Percentiles rank a stretch among this genome's conserved stretches.
phyloP scores from a whole-genome alignment of 30 jellyfish, hydroid and myxozoan genomes.

The Cassiopea andromeda region DNA sequence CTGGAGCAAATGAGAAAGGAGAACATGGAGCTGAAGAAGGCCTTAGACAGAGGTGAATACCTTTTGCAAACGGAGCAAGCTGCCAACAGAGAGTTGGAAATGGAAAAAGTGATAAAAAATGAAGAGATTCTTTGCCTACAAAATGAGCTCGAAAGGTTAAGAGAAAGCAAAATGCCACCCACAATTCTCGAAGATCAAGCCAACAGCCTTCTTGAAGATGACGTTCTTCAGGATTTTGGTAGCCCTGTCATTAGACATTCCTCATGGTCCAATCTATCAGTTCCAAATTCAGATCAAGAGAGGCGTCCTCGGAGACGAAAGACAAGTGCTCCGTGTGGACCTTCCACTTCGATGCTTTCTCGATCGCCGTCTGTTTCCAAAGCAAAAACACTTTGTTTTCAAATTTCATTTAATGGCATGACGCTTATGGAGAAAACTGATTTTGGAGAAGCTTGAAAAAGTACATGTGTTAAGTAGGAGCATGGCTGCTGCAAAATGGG shows the following conservation, averaged over 20 bases:
- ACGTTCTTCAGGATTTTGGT: constrained; percentile 10
- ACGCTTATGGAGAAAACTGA: constrained; percentile 73
- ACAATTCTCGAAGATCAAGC: constrained; percentile 1
- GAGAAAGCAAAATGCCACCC: constrained; percentile 7
- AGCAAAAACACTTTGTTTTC: constrained; percentile 80
- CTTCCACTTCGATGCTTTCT: constrained; percentile 16
- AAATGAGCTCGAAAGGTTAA: constrained; percentile 39
- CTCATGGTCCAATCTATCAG: constrained; percentile 54
- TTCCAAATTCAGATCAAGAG: constrained; percentile 14
- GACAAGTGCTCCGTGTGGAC: constrained; percentile 62
- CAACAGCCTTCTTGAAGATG: background rate
- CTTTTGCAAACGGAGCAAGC: constrained; percentile 58
- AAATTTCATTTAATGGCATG: constrained; percentile 70
- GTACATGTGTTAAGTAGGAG: too few relatives aligned
- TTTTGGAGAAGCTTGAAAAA: constrained; percentile 25
- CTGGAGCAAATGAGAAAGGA: constrained; percentile 28
- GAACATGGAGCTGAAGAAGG: constrained; percentile 52
- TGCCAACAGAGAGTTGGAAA: constrained; percentile 47
- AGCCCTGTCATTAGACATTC: constrained; percentile 36
- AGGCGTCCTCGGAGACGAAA: constrained; percentile 44
- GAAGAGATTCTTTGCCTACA: constrained; percentile 44
- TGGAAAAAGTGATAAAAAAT: constrained; percentile 22
- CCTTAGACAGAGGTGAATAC: constrained; percentile 41
- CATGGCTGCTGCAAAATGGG: too few relatives aligned
- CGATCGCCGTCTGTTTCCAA: constrained; percentile 70